These are phyloP conservation scores for Drosophila sordidula DNA, from an alignment of 2,888 invertebrate genomes.

Conservation along the genomic window DNA sequence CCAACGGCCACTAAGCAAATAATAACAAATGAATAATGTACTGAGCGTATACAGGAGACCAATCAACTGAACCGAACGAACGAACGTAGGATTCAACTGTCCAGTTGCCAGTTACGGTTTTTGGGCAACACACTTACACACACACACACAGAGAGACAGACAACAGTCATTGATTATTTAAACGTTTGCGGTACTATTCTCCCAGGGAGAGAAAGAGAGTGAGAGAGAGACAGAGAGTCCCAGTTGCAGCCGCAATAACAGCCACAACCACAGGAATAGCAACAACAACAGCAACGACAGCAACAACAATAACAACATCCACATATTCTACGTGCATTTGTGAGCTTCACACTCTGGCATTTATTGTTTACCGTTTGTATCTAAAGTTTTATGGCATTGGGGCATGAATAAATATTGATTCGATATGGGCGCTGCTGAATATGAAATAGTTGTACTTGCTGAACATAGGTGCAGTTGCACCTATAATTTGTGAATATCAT, in stretches of 20 bases:
- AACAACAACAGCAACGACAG: conserved; percentile 11
- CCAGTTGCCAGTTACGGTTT: conserved; percentile 31
- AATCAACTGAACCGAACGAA: conserved; percentile 39
- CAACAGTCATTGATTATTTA: conserved; percentile 66
- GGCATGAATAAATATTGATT: conserved; percentile 61
- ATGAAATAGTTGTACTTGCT: conserved; percentile 7
- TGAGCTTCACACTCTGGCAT: conserved; percentile 52
- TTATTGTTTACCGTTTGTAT: conserved; percentile 64
- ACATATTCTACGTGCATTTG: conserved; percentile 27
- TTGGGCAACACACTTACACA: conserved; percentile 20
- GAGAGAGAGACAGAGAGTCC: neutral
- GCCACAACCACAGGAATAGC: conserved; percentile 15
- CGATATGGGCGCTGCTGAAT: conserved; percentile 18
- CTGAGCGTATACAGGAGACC: conserved; percentile 35
- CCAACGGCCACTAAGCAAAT: conserved; percentile 55
- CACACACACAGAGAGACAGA: conserved; percentile 19
- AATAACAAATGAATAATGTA: conserved; percentile 66
- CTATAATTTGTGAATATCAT: neutral
- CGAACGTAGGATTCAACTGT: conserved; percentile 30
- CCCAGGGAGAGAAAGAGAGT: conserved; percentile 10
- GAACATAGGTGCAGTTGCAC: conserved; percentile 19
- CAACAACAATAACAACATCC: conserved; percentile 1
- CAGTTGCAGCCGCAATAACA: conserved; percentile 16
- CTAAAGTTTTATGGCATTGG: conserved; percentile 55
- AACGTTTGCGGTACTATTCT: conserved; percentile 59